phyloP scores from a whole-genome alignment of 2,888 invertebrate genomes.

The Lacanobia wlatinum region DNA sequence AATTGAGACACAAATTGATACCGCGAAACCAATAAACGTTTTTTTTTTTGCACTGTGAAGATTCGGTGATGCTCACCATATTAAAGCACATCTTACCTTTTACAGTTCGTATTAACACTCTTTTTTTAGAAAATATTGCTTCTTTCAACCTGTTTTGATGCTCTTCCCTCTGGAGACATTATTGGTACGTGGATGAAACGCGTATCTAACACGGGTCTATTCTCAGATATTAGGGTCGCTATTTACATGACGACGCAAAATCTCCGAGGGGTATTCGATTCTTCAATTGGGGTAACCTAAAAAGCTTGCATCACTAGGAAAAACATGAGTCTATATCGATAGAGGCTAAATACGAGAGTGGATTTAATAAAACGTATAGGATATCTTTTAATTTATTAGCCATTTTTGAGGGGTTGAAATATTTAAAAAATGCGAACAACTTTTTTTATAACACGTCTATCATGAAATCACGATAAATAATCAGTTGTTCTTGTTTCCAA shows the following conservation, averaged over 20 bases:
- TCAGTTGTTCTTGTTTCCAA: not conserved
- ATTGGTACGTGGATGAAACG: conserved; percentile 42
- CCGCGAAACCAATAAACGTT: not conserved
- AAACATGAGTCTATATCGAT: conserved; percentile 10
- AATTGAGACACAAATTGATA: not conserved
- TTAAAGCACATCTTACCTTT: not conserved
- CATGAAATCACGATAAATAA: not conserved
- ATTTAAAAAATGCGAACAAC: no score
- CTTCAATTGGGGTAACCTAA: conserved; percentile 31
- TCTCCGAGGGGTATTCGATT: conserved; percentile 55
- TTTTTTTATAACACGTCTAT: not conserved
- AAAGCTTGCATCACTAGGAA: conserved; percentile 36
- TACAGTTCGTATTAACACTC: not conserved
- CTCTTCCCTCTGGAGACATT: conserved; percentile 17
- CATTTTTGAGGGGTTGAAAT: not conserved
- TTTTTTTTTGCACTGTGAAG: not conserved
- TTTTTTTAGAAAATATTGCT: conserved; percentile 29
- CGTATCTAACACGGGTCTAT: conserved; percentile 55
- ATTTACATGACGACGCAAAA: conserved; percentile 64
- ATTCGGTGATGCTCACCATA: not conserved
- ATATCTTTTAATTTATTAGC: not conserved
- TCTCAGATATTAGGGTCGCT: conserved; percentile 54
- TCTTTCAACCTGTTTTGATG: conserved; percentile 16
- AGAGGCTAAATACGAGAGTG: conserved; percentile 5
- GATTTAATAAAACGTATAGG: conserved; percentile 21